Base-by-base conservation (phyloP, 1,140 invertebrate species). In the Mactra quadrangularis region DNA sequence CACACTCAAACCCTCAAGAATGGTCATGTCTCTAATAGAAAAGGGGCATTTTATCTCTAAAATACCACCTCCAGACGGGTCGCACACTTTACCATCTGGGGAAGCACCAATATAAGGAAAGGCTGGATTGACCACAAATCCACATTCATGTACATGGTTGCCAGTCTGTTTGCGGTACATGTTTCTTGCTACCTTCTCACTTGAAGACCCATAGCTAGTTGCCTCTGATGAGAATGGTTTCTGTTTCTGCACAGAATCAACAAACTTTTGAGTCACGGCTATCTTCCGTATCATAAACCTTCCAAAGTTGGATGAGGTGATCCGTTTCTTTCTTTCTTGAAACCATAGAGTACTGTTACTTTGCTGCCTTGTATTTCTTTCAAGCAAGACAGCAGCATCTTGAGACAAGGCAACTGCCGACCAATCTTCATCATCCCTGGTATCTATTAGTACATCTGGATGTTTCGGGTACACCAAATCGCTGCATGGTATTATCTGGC, bases 1-100 rank as follows among this genome's bases (percentile, higher is more conserved):
- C n/a, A n/a, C n/a, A n/a, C n/a, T n/a, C n/a, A n/a, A n/a, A n/a
- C n/a, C n/a, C n/a, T n/a, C n/a, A n/a, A n/a, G n/a, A n/a, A n/a
- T n/a, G n/a, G n/a, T n/a, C n/a, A n/a, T n/a, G n/a, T n/a, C n/a
- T n/a, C n/a, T n/a, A n/a, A n/a, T n/a, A n/a, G n/a, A n/a, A n/a
- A n/a, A n/a, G n/a, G n/a, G n/a, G n/a, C n/a, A n/a, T n/a, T n/a
- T n/a, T n/a, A n/a, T n/a, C n/a, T n/a, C n/a, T n/a, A n/a, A n/a
- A 57, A 85, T 62, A 25, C 72, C 84, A 4, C 27, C 19, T 9
- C 35, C 25, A 0, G 64, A 55, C 19, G 57, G n/a, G 29, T 74
- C 59, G 59, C 81, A 86, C 25, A 84, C 45, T 47, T 75, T 79
- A 9, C 81, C 74, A 81, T 86, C 81, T 31, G 85, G 76, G 55